Base-by-base conservation (phyloP, 2,797 vertebrate species). In the Spondyliosoma cantharus region DNA sequence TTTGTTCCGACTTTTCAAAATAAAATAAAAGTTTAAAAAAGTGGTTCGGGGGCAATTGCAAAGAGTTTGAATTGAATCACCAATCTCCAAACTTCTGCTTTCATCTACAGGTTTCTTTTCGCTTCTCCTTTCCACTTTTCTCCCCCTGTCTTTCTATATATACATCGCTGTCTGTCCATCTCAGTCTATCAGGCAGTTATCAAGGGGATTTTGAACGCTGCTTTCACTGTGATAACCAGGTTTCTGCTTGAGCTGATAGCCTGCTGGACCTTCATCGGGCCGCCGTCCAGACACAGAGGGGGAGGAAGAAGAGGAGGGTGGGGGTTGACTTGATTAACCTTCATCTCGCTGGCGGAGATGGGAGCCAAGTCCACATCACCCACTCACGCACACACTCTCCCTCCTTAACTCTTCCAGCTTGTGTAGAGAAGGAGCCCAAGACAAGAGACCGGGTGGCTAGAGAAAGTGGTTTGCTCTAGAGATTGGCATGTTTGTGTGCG, bases 161-260 rank as follows among this genome's bases (percentile, higher is more conserved):
- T 56, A 72, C 78, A 57, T 20, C 53, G 72, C 79, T 78, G 72
- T 84, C 85, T 32, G 57, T 86, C 74, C 77, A 64, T 87, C 74
- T 79, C 63, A 53, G 66, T 63, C 80, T 45, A 81, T 88, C 87
- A 81, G 72, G 42, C 57, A 14, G 73, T 87, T 83, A 89, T 90
- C 86, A 83, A 25, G 49, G 66, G 82, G 74, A 84, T 84, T 90
- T 83, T 78, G 70, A 86, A 85, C 80, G 71, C 29, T 71, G 71
- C 83, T 74, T 84, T 86, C 84, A 49, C 63, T 64, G 62, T 84
- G 86, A 92, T 90, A 91, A 90, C 76, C 76, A 80, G 75, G 78
- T 77, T 87, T 86, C 87, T 80, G 88, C 74, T 77, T 54, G 24
- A 75, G 82, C 87, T 86, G 88, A 92, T 89, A 88, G 86, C 68